These are phyloP conservation scores for Thamnophis elegans DNA, from an alignment of 2,797 vertebrate species.

Conservation along the genomic window DNA sequence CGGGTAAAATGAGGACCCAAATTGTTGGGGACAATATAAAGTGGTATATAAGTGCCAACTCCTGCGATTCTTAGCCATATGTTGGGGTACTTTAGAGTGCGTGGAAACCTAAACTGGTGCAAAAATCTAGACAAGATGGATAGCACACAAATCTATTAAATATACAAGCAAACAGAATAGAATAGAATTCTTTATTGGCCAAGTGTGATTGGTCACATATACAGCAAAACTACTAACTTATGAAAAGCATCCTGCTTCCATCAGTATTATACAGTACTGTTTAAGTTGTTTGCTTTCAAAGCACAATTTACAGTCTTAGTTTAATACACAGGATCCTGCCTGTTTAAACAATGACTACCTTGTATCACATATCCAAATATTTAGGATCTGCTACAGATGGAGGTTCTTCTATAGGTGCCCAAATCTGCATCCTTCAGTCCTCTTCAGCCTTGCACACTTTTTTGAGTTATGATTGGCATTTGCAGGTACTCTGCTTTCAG, in stretches of 20 bases:
- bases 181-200: no score
- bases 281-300: background rate
- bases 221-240: background rate
- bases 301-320: background rate
- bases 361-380: background rate
- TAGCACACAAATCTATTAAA: background rate
- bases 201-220: background rate
- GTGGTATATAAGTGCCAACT: no score
- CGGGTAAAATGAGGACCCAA: no score
- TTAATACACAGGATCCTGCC: background rate
- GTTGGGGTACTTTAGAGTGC: background rate
- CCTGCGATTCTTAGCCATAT: background rate
- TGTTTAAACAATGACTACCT: background rate
- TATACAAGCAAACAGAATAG: background rate
- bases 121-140: background rate
- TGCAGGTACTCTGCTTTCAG: background rate
- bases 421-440: background rate
- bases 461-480: background rate
- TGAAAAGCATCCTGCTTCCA: background rate
- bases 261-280: background rate
- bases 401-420: background rate
- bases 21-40: no score
- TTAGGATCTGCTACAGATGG: background rate
- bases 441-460: background rate
- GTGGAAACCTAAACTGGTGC: background rate